These are phyloP conservation scores for Elgaria multicarinata DNA, from an alignment of 2,113 vertebrate species.

Conservation along the genomic window DNA sequence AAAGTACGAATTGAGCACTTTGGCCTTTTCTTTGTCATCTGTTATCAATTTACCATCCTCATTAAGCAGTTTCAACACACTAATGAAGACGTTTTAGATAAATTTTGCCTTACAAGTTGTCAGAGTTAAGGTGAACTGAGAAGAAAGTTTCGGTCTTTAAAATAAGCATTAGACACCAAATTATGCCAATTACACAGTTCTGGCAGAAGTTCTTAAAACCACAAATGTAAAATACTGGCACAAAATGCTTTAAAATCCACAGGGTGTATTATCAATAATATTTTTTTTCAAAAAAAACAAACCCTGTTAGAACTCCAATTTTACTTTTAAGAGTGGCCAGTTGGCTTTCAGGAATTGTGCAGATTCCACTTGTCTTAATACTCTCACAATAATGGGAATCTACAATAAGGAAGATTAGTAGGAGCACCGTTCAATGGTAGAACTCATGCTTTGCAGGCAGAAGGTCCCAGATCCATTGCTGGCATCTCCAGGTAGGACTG, in stretches of 20 bases:
- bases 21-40: too few relatives aligned
- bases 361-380: not conserved
- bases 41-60: too few relatives aligned
- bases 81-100: not conserved
- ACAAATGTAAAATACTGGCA: slow-evolving; percentile 1
- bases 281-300: not conserved
- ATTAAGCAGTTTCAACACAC: not conserved
- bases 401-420: not conserved
- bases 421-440: not conserved
- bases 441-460: not conserved
- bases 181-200: not conserved
- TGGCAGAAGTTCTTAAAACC: not conserved
- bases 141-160: not conserved
- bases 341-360: not conserved
- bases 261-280: not conserved
- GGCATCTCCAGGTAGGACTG: not conserved
- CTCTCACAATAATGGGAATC: not conserved
- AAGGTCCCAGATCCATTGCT: not conserved
- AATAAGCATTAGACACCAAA: not conserved
- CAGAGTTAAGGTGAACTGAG: not conserved
- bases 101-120: not conserved
- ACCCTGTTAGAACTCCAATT: not conserved
- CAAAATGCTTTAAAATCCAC: not conserved
- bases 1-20: too few relatives aligned
- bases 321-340: not conserved